Evolutionary conservation across 2,888 invertebrate genomes (phyloP).

Genomic region (Hirtodrosophila trivittata): DNA sequence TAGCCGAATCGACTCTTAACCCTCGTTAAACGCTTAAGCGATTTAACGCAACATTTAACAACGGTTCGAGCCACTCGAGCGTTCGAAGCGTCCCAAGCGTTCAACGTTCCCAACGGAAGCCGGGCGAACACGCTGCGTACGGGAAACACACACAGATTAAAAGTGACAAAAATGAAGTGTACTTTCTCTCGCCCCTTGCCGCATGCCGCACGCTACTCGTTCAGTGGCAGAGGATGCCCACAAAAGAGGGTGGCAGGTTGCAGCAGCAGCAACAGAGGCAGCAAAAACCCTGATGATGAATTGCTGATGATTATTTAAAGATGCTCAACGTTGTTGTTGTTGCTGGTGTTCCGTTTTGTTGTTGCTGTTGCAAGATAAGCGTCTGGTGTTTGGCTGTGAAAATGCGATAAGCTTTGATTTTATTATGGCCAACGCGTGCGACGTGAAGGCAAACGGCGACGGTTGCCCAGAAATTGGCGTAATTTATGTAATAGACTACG

Average conservation of each 20-base stretch:
- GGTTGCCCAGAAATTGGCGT: conserved; percentile 63
- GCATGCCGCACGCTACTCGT: background rate
- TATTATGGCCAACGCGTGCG: conserved; percentile 71
- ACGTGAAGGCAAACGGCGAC: conserved; percentile 26
- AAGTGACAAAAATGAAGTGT: conserved; percentile 78
- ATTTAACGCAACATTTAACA: conserved; percentile 84
- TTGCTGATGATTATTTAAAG: conserved; percentile 83
- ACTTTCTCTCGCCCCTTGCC: background rate
- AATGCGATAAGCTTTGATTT: conserved; percentile 81
- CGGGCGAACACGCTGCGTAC: conserved; percentile 36
- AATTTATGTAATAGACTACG: conserved; percentile 78
- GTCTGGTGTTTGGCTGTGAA: conserved; percentile 79
- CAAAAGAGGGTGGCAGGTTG: conserved; percentile 53
- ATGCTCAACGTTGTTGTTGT: conserved; percentile 60
- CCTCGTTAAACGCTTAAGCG: conserved; percentile 82
- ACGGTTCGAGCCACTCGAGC: conserved; percentile 53
- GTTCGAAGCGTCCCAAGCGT: conserved; percentile 15
- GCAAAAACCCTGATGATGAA: conserved; percentile 74
- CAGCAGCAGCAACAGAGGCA: conserved; percentile 17
- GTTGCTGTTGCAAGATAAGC: conserved; percentile 73
- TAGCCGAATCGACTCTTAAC: conserved; percentile 52
- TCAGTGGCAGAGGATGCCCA: background rate
- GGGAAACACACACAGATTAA: conserved; percentile 67
- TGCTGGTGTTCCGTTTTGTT: background rate
- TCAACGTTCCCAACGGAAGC: conserved; percentile 40